phyloP scores from a whole-genome alignment of 2,113 vertebrate genomes.

The Edolisoma coerulescens region DNA sequence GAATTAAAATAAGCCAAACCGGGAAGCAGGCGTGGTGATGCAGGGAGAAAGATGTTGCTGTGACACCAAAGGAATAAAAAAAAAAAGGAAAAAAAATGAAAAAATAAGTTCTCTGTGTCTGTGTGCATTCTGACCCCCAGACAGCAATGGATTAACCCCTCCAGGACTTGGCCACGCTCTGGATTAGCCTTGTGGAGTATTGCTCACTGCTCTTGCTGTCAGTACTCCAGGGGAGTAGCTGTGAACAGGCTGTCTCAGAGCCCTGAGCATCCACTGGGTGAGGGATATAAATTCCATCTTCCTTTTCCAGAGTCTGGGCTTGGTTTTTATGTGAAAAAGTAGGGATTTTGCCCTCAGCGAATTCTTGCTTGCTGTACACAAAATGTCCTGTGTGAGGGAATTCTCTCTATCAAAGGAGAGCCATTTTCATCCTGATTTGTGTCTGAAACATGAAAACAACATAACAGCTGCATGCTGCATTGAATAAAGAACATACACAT shows the following conservation, averaged over 20 bases:
- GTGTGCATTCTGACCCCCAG: background rate
- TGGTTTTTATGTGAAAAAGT: background rate
- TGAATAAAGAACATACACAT: conserved; percentile 84
- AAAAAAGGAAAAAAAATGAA: too few species aligned
- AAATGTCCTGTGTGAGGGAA: conserved; percentile 50
- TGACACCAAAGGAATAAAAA: background rate
- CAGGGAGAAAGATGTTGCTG: background rate
- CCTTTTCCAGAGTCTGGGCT: background rate
- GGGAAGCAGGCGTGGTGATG: background rate
- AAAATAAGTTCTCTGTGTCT: background rate
- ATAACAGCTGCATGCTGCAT: conserved; percentile 82
- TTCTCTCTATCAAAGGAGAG: conserved; percentile 61
- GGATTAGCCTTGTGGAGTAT: conserved; percentile 4
- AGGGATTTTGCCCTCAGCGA: background rate
- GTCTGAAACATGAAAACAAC: conserved; percentile 82
- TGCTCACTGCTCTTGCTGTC: background rate
- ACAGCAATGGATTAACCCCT: conserved; percentile 21
- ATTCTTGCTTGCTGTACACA: conserved; percentile 27
- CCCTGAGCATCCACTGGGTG: background rate
- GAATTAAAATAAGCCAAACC: background rate
- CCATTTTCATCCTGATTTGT: conserved; percentile 77
- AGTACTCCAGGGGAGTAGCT: background rate
- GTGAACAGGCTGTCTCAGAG: background rate
- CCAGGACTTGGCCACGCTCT: background rate
- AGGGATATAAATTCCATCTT: conserved; percentile 11